Conservation (phyloP, 2,113 vertebrate genomes). For the Natator depressus region DNA sequence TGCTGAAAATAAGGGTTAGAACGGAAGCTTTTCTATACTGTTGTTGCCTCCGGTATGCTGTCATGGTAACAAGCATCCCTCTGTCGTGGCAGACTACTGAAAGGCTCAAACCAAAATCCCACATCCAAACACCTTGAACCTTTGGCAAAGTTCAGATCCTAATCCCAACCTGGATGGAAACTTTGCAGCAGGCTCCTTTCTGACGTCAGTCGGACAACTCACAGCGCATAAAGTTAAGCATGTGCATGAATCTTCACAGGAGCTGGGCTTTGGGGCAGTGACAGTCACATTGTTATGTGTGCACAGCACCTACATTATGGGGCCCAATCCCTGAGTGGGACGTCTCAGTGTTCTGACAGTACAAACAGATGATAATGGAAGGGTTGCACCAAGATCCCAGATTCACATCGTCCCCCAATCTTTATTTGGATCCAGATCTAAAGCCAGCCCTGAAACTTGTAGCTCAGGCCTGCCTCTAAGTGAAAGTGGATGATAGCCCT, state of each 20-base stretch:
- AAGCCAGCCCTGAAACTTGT: background rate
- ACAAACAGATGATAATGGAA: background rate
- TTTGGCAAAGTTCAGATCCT: background rate
- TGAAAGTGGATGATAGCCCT: background rate
- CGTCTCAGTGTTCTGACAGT: rapidly evolving
- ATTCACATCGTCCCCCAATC: background rate
- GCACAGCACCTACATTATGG: background rate
- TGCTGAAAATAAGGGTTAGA: background rate
- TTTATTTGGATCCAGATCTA: background rate
- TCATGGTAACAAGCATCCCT: background rate
- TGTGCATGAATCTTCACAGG: background rate
- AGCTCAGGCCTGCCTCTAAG: no score
- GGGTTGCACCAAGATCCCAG: background rate
- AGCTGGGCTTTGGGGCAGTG: background rate
- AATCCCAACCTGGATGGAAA: background rate
- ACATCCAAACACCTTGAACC: background rate
- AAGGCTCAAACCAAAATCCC: background rate
- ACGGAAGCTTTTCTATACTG: constrained; percentile 7
- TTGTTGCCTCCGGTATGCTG: background rate
- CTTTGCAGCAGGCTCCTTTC: background rate
- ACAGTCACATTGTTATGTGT: background rate
- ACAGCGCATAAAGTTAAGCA: background rate
- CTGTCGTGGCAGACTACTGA: background rate
- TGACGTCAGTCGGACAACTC: background rate
- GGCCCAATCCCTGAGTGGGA: background rate